Conservation (phyloP, 2,888 invertebrate species). For the Pecten maximus region DNA sequence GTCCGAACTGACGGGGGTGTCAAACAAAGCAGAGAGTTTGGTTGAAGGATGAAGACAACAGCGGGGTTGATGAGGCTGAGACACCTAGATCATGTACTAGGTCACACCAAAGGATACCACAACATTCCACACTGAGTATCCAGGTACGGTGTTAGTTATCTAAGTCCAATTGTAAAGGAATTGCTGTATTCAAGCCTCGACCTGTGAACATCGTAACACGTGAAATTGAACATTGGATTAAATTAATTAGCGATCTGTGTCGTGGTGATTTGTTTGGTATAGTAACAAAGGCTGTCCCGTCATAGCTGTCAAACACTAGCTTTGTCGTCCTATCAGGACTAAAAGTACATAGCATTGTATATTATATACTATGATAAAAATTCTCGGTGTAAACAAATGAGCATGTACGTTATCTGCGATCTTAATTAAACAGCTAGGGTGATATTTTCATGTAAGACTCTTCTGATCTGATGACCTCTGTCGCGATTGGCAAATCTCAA, state of each 20-base stretch:
- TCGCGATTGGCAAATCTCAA: constrained; percentile 22
- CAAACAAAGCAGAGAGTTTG: too few relatives aligned
- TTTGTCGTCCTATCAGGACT: background rate
- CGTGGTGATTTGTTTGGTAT: background rate
- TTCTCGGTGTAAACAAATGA: background rate
- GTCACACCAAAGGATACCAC: background rate
- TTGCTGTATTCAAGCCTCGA: constrained; percentile 4
- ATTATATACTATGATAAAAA: background rate
- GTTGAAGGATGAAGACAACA: background rate
- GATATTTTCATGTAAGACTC: constrained; percentile 9
- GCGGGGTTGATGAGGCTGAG: background rate
- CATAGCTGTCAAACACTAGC: background rate
- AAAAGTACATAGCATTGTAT: background rate
- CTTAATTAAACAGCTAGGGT: constrained; percentile 29
- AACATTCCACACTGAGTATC: background rate
- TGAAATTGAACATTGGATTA: background rate
- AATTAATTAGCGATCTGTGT: constrained; percentile 30
- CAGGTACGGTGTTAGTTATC: background rate
- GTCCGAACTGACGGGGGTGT: too few relatives aligned
- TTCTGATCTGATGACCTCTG: constrained; percentile 1
- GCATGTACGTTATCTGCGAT: background rate
- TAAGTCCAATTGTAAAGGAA: background rate
- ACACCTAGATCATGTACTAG: background rate
- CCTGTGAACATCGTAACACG: background rate
- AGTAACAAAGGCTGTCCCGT: background rate